Evolutionary conservation across 2,797 vertebrate genomes (phyloP).

Genomic region (Eupleurogrammus muticus): DNA sequence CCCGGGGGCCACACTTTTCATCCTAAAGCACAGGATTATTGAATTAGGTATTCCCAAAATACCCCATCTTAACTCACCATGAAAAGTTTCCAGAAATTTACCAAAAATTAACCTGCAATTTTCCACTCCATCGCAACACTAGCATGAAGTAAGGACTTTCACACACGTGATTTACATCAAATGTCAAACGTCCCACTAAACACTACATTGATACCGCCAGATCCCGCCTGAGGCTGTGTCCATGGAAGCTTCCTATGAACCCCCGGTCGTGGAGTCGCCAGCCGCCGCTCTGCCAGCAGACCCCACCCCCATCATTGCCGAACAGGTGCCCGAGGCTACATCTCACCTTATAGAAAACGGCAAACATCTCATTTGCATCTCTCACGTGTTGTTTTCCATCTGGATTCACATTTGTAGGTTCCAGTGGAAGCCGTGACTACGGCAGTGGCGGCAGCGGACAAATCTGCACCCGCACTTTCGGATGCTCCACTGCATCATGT

Average conservation of each 20-base stretch:
- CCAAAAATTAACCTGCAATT: too few species aligned
- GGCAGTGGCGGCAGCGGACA: slow-evolving; percentile 31
- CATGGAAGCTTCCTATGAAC: slow-evolving; percentile 13
- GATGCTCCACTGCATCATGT: slow-evolving; percentile 10
- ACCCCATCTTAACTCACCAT: too few species aligned
- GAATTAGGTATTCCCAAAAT: too few species aligned
- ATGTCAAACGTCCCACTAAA: neutral
- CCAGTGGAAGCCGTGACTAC: slow-evolving; percentile 33
- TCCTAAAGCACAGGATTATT: too few species aligned
- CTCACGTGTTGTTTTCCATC: neutral
- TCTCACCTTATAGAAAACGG: neutral
- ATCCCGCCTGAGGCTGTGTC: slow-evolving; percentile 50
- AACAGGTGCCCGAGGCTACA: slow-evolving; percentile 60
- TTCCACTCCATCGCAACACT: too few species aligned
- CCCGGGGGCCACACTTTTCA: too few species aligned
- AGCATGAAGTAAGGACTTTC: too few species aligned
- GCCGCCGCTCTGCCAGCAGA: slow-evolving; percentile 38
- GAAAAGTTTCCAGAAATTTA: too few species aligned
- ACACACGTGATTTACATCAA: too few species aligned
- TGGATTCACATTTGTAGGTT: slow-evolving; percentile 44
- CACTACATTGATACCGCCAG: slow-evolving; percentile 22
- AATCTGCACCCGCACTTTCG: slow-evolving; percentile 14
- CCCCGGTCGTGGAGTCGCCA: slow-evolving; percentile 28
- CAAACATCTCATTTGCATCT: accelerated
- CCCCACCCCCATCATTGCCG: slow-evolving; percentile 35